Percentiles rank a stretch among this genome's conserved stretches.
Evolutionary conservation across 64 coral and sea anemone species (phyloP).

Genomic region (Anthopleura sola): DNA sequence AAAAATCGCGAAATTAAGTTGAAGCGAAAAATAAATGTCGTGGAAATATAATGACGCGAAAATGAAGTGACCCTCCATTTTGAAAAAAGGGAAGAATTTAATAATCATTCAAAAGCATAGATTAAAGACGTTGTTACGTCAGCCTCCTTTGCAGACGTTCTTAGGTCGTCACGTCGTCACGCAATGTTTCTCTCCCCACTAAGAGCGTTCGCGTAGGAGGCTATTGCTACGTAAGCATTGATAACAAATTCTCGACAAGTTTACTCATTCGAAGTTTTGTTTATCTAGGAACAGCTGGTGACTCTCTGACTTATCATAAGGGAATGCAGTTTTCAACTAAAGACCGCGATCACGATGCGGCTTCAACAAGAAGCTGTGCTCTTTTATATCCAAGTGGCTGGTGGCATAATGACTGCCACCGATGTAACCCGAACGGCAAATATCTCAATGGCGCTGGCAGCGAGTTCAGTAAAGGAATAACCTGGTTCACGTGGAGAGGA

Average conservation of each 20-base stretch:
- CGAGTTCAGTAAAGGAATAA: neutral
- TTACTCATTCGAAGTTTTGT: neutral
- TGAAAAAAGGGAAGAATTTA: too few species aligned
- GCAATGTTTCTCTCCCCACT: too few species aligned
- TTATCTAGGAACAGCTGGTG: neutral
- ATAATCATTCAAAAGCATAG: too few species aligned
- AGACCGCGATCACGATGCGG: constrained; percentile 23
- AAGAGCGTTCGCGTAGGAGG: too few species aligned
- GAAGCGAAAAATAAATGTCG: too few species aligned
- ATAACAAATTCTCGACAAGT: neutral
- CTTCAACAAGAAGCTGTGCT: neutral
- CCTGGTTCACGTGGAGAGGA: neutral
- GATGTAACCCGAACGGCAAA: constrained; percentile 5
- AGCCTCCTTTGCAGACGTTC: too few species aligned
- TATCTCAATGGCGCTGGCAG: constrained; percentile 9
- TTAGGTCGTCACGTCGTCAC: too few species aligned
- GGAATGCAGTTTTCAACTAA: constrained; percentile 10
- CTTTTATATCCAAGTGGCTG: neutral
- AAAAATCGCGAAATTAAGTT: too few species aligned
- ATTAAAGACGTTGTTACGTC: too few species aligned
- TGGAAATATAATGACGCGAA: too few species aligned
- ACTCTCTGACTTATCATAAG: neutral
- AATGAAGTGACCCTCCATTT: too few species aligned
- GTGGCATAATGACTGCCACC: constrained; percentile 19
- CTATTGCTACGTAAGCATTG: too few species aligned